A percentile compares a stretch with the other conserved stretches of the same genome.
phyloP scores from a whole-genome alignment of 2,113 vertebrate species.

The Felis chaus region DNA sequence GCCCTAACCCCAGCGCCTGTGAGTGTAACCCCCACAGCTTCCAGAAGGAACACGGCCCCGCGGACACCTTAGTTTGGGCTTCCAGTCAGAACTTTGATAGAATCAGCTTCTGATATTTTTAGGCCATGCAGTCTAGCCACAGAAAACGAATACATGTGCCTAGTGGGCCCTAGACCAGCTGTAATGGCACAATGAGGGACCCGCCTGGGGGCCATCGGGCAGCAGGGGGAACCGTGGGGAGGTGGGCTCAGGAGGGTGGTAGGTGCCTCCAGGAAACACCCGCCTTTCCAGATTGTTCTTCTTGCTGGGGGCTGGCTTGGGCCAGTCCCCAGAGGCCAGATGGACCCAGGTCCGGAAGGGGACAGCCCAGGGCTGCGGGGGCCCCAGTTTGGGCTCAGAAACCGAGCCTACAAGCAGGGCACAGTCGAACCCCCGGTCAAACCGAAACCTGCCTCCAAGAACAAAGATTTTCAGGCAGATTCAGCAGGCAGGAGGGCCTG shows the following conservation, averaged over 20 bases:
- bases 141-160: fast-evolving
- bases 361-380: fast-evolving
- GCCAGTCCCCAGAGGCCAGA: neutral
- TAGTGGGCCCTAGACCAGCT: neutral
- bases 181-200: too few relatives aligned
- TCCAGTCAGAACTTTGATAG: neutral
- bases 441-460: fast-evolving
- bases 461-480: neutral
- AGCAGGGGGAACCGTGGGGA: fast-evolving
- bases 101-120: neutral
- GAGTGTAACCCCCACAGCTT: fast-evolving
- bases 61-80: neutral
- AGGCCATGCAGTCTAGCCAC: neutral
- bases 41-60: neutral
- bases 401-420: neutral
- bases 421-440: fast-evolving
- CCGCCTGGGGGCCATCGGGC: neutral
- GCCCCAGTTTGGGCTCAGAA: fast-evolving
- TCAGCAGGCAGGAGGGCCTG: neutral
- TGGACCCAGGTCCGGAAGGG: fast-evolving
- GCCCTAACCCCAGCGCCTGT: neutral
- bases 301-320: fast-evolving
- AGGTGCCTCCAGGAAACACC: fast-evolving
- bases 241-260: too few relatives aligned
- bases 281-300: fast-evolving